Percentiles rank a stretch among this genome's conserved stretches.
Conservation (phyloP, 2,888 invertebrate species). For the Pollenia griseotomentosa region DNA sequence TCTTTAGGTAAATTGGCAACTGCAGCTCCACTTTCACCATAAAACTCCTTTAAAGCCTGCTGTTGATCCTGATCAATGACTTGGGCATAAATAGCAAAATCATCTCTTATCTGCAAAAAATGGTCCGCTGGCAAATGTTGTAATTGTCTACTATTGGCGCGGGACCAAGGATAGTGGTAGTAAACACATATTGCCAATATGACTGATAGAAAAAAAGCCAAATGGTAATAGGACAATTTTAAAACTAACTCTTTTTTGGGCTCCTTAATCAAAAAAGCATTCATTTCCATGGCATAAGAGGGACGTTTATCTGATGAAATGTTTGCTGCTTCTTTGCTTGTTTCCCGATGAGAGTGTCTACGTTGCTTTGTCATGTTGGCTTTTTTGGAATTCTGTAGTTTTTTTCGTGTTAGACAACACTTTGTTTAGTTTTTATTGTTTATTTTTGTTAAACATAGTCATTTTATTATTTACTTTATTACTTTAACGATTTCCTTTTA, state of each 20-base stretch:
- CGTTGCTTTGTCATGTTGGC: conserved; percentile 65
- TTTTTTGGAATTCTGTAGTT: conserved; percentile 16
- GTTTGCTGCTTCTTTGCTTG: conserved; percentile 9
- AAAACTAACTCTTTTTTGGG: conserved; percentile 58
- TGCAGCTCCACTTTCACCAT: conserved; percentile 78
- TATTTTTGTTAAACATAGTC: not conserved
- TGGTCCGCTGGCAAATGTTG: conserved; percentile 81
- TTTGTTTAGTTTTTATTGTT: not conserved
- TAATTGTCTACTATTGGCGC: conserved; percentile 73
- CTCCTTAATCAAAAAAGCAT: conserved; percentile 50
- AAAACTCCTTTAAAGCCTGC: conserved; percentile 78
- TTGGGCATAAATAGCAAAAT: conserved; percentile 80
- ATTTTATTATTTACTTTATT: not conserved
- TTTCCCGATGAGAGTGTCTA: conserved; percentile 57
- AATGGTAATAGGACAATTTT: conserved; percentile 69
- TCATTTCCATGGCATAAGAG: conserved; percentile 60
- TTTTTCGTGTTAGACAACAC: not conserved
- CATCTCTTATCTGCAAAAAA: conserved; percentile 82
- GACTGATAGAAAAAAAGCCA: conserved; percentile 79
- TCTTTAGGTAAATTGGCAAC: conserved; percentile 76
- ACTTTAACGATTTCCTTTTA: not conserved
- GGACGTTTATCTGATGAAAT: conserved; percentile 48
- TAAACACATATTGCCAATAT: conserved; percentile 78
- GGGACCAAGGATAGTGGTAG: conserved; percentile 75
- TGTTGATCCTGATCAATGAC: not conserved